These are phyloP conservation scores for Plectus sambesii DNA, from an alignment of 1,140 invertebrate genomes.

Conservation along the genomic window DNA sequence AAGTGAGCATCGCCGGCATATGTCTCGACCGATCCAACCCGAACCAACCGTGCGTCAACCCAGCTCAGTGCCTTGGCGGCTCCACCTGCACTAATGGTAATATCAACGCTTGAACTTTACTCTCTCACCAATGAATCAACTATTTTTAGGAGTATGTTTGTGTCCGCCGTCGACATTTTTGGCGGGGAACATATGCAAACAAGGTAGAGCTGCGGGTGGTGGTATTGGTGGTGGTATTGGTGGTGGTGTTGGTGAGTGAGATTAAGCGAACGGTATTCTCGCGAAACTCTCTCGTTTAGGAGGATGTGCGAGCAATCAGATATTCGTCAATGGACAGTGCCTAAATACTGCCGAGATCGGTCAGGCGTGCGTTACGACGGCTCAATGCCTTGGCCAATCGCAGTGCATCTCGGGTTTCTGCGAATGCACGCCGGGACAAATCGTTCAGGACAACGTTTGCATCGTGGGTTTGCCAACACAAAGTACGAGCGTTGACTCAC, in stretches of 20 bases:
- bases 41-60: conserved; percentile 34
- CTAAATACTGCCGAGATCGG: conserved; percentile 26
- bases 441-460: conserved; percentile 27
- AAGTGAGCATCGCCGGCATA: conserved; percentile 40
- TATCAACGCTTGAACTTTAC: too few species aligned
- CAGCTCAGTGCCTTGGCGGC: conserved; percentile 33
- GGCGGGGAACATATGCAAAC: too few species aligned
- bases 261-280: too few species aligned
- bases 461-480: conserved; percentile 1
- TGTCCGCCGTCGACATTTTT: too few species aligned
- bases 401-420: conserved; percentile 29
- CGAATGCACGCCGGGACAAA: conserved; percentile 32
- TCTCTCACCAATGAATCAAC: too few species aligned
- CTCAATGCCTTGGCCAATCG: conserved; percentile 38
- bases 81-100: conserved; percentile 35
- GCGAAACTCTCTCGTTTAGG: too few species aligned
- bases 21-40: conserved; percentile 36
- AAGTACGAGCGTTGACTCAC: conserved; percentile 1
- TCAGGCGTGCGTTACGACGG: conserved; percentile 29
- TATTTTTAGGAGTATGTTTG: too few species aligned
- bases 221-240: too few species aligned
- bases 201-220: too few species aligned
- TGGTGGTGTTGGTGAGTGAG: too few species aligned
- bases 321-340: conserved; percentile 20
- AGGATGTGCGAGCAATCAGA: conserved; percentile 6